Conservation (phyloP, 2,113 vertebrate genomes). For the Ornithorhynchus anatinus region DNA sequence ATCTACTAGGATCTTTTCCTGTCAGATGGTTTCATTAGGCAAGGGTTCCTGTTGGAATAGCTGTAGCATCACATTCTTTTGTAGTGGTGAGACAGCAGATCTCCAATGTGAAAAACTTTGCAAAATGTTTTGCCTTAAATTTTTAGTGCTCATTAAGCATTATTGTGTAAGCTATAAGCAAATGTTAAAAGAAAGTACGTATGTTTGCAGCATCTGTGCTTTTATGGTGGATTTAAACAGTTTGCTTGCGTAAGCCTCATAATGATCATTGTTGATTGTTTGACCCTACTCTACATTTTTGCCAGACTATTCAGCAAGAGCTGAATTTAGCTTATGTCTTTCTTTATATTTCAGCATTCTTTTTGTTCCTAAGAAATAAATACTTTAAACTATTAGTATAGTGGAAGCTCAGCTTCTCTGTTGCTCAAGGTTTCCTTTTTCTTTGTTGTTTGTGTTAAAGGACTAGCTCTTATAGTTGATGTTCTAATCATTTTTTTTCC, state of each 20-base stretch:
- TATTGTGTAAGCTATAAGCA: slow-evolving; percentile 37
- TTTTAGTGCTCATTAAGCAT: slow-evolving; percentile 41
- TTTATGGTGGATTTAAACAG: slow-evolving; percentile 33
- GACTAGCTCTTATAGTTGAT: slow-evolving; percentile 35
- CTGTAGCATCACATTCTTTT: slow-evolving; percentile 1
- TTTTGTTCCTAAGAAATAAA: slow-evolving; percentile 1
- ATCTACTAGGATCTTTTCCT: not conserved
- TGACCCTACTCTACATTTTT: slow-evolving; percentile 45
- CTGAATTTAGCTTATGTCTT: slow-evolving; percentile 44
- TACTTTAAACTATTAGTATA: slow-evolving; percentile 46
- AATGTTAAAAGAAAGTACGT: slow-evolving; percentile 34
- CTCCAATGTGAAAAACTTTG: not conserved
- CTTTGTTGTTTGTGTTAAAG: slow-evolving; percentile 43
- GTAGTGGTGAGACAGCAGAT: slow-evolving; percentile 18
- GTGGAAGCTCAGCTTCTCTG: slow-evolving; percentile 24
- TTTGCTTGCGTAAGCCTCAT: slow-evolving; percentile 29
- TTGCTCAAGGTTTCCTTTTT: slow-evolving; percentile 29
- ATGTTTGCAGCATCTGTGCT: slow-evolving; percentile 25
- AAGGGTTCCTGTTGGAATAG: not conserved
- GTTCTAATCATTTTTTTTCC: slow-evolving; percentile 46
- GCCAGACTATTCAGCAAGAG: slow-evolving; percentile 13
- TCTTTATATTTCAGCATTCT: not conserved
- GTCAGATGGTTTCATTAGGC: slow-evolving; percentile 1
- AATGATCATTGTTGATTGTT: not conserved
- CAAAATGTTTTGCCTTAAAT: slow-evolving; percentile 37